A percentile compares a stretch with the other conserved stretches of the same genome.
phyloP scores from a whole-genome alignment of 2,113 vertebrate species.

The Neotoma lepida region DNA sequence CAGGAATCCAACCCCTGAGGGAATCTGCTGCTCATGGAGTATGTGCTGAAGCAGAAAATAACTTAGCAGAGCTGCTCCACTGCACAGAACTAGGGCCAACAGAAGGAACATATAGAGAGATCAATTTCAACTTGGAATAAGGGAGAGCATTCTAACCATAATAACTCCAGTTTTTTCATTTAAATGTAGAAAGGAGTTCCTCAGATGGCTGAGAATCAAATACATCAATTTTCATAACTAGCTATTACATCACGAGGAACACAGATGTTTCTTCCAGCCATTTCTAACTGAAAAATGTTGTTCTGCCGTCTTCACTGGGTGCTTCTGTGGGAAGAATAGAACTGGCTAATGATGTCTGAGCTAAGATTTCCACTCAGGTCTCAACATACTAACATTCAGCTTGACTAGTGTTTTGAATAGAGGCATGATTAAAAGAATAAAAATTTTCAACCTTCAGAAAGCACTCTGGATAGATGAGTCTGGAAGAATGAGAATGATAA shows the following conservation, averaged over 20 bases:
- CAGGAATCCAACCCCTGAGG: not conserved
- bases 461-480: not conserved
- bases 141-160: not conserved
- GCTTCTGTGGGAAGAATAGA: not conserved
- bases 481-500: too few relatives aligned
- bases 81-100: not conserved
- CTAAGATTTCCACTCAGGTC: fast-evolving
- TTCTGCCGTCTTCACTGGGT: not conserved
- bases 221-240: not conserved
- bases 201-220: not conserved
- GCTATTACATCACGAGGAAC: not conserved
- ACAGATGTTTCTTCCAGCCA: fast-evolving
- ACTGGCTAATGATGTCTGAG: too few relatives aligned
- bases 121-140: not conserved
- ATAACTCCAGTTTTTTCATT: not conserved
- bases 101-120: not conserved
- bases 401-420: not conserved
- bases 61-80: not conserved
- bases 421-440: not conserved
- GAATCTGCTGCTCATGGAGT: too few relatives aligned
- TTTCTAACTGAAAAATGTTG: not conserved
- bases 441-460: not conserved
- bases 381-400: not conserved
- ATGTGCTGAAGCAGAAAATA: not conserved
- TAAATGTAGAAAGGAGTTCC: not conserved